Evolutionary conservation across 2,113 vertebrate genomes (phyloP), one percentile per base, ranked within the genome.

Genomic region (Synchiropus splendidus): DNA sequence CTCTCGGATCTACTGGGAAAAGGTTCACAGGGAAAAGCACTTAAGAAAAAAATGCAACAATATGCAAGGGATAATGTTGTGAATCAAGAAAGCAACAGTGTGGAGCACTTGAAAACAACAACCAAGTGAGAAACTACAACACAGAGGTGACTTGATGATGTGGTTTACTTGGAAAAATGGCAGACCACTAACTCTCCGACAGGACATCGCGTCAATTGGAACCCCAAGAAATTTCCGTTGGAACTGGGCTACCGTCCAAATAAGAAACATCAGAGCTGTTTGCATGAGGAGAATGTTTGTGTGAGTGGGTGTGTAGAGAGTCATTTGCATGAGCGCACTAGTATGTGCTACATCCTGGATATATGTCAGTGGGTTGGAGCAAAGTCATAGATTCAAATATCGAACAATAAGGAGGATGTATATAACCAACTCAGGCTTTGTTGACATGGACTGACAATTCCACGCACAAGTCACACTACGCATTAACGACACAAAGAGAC

Each of bases 241-340:
- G 77, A 86, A 84, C 83, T 82, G 76, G 81, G 82, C 66, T 75
- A 75, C 69, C 65, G 75, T 72, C 77, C 74, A 75, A 71, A 45
- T 58, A 27, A 8, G 8, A 27, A 27, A 27, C 21, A 27, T 5
- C 4, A 27, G 21, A 5, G 21, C 4, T 27, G 21, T 27, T 27
- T 27, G 21, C 21, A 27, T 27, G 21, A 4, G 8, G 21, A 27
- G 21, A 27, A 27, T 27, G 21, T 27, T 27, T 27, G 21, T 27
- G 21, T 27, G 21, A 5, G 21, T 27, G 21, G 4, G 21, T 27
- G 21, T 27, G 21, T 27, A 8, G 4, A 27, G 21, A 27, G 4
- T 27, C 4, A 27, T 27, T 27, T 27, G 21, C 21, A 27, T 27
- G 8, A 27, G 21, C 4, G 21, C 8, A 27, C 4, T 27, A 27